phyloP scores from a whole-genome alignment of 2,113 vertebrate species.

The Tupaia tana region DNA sequence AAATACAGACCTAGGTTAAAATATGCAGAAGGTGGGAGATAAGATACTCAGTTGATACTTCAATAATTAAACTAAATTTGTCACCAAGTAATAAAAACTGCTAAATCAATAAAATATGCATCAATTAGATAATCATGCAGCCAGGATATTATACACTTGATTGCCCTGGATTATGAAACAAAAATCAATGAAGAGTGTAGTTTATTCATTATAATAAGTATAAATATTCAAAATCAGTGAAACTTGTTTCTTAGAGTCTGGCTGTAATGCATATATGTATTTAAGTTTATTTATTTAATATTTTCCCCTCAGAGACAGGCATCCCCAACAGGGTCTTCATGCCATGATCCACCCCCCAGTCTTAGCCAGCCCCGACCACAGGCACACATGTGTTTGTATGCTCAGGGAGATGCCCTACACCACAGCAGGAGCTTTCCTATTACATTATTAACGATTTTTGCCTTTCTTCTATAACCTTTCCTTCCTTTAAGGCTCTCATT shows the following conservation, averaged over 20 bases:
- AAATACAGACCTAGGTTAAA: conserved; percentile 3
- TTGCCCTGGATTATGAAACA: conserved; percentile 31
- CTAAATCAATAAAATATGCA: conserved; percentile 65
- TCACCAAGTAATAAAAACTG: conserved; percentile 31
- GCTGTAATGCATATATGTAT: background rate
- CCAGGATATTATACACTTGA: conserved; percentile 53
- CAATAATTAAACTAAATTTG: conserved; percentile 72
- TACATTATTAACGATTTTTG: conserved; percentile 49
- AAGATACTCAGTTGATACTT: conserved; percentile 55
- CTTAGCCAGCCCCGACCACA: no score
- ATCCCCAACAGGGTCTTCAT: no score
- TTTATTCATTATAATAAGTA: conserved; percentile 48
- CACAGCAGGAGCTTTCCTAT: no score
- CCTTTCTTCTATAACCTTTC: background rate
- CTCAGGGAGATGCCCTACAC: no score
- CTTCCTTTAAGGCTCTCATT: background rate
- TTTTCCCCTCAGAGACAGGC: no score
- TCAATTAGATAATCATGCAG: conserved; percentile 17
- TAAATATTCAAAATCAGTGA: conserved; percentile 49
- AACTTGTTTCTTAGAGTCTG: conserved; percentile 14
- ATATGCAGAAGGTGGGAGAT: conserved; percentile 41
- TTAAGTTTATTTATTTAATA: no score
- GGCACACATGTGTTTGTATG: no score
- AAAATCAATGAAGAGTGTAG: conserved; percentile 43
- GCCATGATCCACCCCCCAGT: no score